Evolutionary conservation across 2,888 invertebrate genomes (phyloP).

Genomic region (Mythimna ferrago): DNA sequence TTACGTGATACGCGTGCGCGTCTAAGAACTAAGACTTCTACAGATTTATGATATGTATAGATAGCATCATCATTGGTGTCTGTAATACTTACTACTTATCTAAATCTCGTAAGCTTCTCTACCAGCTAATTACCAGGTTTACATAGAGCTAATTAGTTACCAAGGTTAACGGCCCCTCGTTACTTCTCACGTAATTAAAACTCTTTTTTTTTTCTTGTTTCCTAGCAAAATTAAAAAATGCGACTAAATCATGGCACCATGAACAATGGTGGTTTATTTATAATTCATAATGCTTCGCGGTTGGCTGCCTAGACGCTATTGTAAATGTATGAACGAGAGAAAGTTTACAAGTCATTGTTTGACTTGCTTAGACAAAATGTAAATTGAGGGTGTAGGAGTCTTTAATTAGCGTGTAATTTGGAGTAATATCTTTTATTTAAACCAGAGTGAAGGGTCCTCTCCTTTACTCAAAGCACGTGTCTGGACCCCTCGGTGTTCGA

Average conservation of each 20-base stretch:
- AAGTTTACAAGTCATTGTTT: slow-evolving; percentile 69
- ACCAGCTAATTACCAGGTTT: slow-evolving; percentile 64
- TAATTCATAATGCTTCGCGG: slow-evolving; percentile 76
- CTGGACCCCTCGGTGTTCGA: slow-evolving; percentile 8
- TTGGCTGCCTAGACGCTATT: slow-evolving; percentile 69
- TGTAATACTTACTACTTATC: slow-evolving; percentile 39
- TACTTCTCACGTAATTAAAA: slow-evolving; percentile 67
- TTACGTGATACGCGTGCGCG: too few relatives aligned
- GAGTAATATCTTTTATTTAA: slow-evolving; percentile 23
- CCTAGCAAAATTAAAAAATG: slow-evolving; percentile 73
- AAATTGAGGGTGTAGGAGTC: slow-evolving; percentile 48
- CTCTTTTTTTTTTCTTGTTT: slow-evolving; percentile 64
- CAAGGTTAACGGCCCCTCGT: slow-evolving; percentile 71
- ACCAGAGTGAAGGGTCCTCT: slow-evolving; percentile 12
- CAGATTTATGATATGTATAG: neutral
- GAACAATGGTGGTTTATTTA: slow-evolving; percentile 72
- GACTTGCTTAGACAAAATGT: slow-evolving; percentile 63
- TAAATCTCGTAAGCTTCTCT: slow-evolving; percentile 34
- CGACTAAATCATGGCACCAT: slow-evolving; percentile 72
- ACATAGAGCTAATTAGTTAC: slow-evolving; percentile 63
- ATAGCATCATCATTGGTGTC: slow-evolving; percentile 22
- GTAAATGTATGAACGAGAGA: slow-evolving; percentile 60
- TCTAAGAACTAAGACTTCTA: too few relatives aligned
- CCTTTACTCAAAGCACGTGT: slow-evolving; percentile 40
- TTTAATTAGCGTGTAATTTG: slow-evolving; percentile 57